Evolutionary conservation across 2,888 invertebrate genomes (phyloP).

Genomic region (Pterostichus niger): DNA sequence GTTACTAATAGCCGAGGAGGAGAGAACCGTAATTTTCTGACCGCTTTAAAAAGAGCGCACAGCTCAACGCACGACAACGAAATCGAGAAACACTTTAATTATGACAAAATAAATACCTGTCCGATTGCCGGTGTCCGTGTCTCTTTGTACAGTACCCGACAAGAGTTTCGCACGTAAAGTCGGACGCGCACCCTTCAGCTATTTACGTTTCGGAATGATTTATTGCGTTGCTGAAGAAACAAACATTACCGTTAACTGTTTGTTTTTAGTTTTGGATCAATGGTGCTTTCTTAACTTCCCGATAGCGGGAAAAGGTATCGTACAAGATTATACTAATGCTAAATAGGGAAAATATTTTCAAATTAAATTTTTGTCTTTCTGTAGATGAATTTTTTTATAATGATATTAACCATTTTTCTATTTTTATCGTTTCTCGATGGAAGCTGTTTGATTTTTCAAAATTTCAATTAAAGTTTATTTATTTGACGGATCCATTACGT

Average conservation of each 20-base stretch:
- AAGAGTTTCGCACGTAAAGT: slow-evolving; percentile 5
- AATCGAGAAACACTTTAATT: slow-evolving; percentile 57
- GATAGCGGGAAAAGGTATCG: no score
- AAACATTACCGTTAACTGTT: slow-evolving; percentile 49
- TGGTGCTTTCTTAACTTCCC: background rate
- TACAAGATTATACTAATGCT: no score
- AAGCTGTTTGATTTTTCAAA: no score
- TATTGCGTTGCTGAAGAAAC: slow-evolving; percentile 42
- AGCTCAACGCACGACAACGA: slow-evolving; percentile 24
- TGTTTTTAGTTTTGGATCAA: slow-evolving; percentile 13
- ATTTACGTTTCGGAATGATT: slow-evolving; percentile 42
- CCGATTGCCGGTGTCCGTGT: slow-evolving; percentile 1
- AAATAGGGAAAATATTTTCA: no score
- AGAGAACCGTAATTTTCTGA: slow-evolving; percentile 55
- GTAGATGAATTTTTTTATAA: no score
- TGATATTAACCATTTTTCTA: no score
- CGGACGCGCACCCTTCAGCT: slow-evolving; percentile 37
- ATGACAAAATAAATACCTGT: slow-evolving; percentile 56
- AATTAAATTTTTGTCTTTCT: no score
- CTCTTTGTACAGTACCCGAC: slow-evolving; percentile 19
- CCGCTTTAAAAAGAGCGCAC: slow-evolving; percentile 47
- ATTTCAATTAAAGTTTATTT: no score
- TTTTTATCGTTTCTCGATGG: no score
- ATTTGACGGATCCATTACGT: no score
- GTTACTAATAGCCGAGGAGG: slow-evolving; percentile 53